These are phyloP conservation scores for Leptinotarsa haldemani DNA, from an alignment of 2,888 invertebrate species.

Conservation along the genomic window DNA sequence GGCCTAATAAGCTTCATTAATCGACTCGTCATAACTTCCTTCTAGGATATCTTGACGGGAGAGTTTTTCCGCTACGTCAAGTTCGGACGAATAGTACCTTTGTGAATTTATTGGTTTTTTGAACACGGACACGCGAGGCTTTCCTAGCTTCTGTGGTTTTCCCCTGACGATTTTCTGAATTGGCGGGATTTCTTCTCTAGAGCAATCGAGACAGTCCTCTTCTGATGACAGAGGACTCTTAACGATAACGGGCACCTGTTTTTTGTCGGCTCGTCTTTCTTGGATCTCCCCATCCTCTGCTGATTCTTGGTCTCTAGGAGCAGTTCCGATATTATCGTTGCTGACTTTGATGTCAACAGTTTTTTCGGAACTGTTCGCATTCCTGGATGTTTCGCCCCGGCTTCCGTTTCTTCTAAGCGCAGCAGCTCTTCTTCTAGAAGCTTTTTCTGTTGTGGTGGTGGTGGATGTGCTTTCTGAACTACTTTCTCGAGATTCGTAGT, in stretches of 20 bases:
- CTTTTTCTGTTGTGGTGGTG: constrained; percentile 44
- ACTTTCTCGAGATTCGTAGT: constrained; percentile 67
- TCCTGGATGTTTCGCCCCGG: neutral
- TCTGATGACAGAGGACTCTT: constrained; percentile 29
- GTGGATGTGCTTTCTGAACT: constrained; percentile 14
- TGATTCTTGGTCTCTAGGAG: neutral
- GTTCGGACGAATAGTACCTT: neutral
- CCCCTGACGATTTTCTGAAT: constrained; percentile 41
- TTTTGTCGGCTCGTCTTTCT: constrained; percentile 32
- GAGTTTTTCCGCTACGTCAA: constrained; percentile 16
- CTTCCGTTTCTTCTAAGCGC: neutral
- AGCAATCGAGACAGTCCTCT: constrained; percentile 28
- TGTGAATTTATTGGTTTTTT: constrained; percentile 15
- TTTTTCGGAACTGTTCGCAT: constrained; percentile 31
- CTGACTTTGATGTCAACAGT: constrained; percentile 73
- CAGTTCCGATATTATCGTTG: neutral
- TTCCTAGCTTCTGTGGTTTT: constrained; percentile 24
- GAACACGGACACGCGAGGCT: constrained; percentile 16
- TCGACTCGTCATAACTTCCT: constrained; percentile 37
- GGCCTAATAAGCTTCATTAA: constrained; percentile 34
- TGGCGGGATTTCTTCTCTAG: constrained; percentile 19
- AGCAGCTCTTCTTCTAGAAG: neutral
- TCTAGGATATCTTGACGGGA: constrained; percentile 25
- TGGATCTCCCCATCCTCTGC: constrained; percentile 32
- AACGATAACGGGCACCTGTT: constrained; percentile 29